These are phyloP conservation scores for Acomys russatus DNA, from an alignment of 2,797 vertebrate species.

Conservation along the genomic window DNA sequence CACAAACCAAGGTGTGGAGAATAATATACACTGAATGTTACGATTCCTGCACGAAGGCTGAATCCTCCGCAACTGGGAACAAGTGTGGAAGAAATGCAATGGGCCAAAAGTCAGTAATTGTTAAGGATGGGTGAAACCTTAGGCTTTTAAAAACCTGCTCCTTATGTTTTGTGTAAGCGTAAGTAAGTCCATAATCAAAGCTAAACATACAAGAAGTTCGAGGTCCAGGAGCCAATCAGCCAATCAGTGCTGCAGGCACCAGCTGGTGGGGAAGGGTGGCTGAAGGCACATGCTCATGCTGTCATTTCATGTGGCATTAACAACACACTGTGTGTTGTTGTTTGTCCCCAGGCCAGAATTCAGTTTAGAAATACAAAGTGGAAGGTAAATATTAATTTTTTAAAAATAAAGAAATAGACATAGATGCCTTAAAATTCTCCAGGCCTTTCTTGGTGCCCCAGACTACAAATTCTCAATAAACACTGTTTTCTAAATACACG, in stretches of 20 bases:
- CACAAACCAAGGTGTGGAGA: not conserved
- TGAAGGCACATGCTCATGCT: not conserved
- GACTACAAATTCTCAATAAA: not conserved
- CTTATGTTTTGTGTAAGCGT: not conserved
- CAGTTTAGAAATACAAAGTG: slow-evolving; percentile 15
- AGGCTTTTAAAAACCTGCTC: not conserved
- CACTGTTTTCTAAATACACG: not conserved
- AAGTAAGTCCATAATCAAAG: not conserved
- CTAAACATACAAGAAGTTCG: not conserved
- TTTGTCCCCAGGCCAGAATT: not conserved
- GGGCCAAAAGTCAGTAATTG: not conserved
- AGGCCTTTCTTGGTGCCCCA: not conserved
- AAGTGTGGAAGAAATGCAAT: not conserved
- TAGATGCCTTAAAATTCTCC: not conserved
- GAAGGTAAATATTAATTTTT: not conserved
- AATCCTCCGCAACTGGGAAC: not conserved
- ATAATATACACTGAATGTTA: not conserved
- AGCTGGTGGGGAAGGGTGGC: not conserved
- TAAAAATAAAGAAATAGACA: not conserved
- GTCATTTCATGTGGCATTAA: not conserved
- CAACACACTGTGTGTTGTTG: not conserved
- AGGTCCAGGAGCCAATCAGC: not conserved
- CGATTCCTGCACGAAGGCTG: not conserved
- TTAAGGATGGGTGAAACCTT: not conserved
- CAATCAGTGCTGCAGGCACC: not conserved